Conservation (phyloP, 2,888 invertebrate species). For the Thereva unica region DNA sequence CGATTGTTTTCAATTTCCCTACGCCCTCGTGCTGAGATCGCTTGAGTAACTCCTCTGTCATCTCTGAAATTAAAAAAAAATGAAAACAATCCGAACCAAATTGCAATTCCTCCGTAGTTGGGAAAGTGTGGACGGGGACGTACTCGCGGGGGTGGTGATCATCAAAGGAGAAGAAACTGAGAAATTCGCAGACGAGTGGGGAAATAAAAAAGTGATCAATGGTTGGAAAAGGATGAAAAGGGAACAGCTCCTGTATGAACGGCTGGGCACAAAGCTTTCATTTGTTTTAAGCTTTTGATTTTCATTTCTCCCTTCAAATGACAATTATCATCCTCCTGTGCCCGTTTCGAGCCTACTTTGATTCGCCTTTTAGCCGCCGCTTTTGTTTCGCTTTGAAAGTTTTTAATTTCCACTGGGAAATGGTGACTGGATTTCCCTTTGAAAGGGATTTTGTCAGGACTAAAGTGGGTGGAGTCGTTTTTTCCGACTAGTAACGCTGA, state of each 20-base stretch:
- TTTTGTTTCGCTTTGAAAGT: slow-evolving; percentile 27
- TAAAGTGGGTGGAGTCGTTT: slow-evolving; percentile 20
- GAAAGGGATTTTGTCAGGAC: slow-evolving; percentile 1
- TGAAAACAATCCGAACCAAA: slow-evolving; percentile 15
- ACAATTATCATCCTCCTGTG: slow-evolving; percentile 24
- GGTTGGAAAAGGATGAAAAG: slow-evolving; percentile 30
- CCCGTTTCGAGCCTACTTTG: slow-evolving; percentile 35
- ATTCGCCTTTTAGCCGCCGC: slow-evolving; percentile 36
- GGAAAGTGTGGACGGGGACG: background rate
- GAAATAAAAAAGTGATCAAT: slow-evolving; percentile 36
- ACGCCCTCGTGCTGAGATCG: background rate
- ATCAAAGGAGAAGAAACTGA: slow-evolving; percentile 4
- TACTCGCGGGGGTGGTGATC: slow-evolving; percentile 11
- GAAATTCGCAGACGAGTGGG: slow-evolving; percentile 26
- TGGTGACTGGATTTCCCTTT: slow-evolving; percentile 16
- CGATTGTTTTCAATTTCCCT: slow-evolving; percentile 15
- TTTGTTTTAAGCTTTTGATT: slow-evolving; percentile 37
- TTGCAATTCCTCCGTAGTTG: slow-evolving; percentile 9
- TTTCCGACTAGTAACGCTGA: too few relatives aligned
- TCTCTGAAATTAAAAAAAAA: slow-evolving; percentile 23
- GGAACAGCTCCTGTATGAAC: slow-evolving; percentile 25
- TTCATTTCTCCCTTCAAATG: slow-evolving; percentile 35
- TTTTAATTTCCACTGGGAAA: slow-evolving; percentile 36
- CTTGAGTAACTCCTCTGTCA: slow-evolving; percentile 19
- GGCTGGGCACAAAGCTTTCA: slow-evolving; percentile 31